phyloP scores from a whole-genome alignment of 2,113 vertebrate genomes.

The Anarhynchus alexandrinus region DNA sequence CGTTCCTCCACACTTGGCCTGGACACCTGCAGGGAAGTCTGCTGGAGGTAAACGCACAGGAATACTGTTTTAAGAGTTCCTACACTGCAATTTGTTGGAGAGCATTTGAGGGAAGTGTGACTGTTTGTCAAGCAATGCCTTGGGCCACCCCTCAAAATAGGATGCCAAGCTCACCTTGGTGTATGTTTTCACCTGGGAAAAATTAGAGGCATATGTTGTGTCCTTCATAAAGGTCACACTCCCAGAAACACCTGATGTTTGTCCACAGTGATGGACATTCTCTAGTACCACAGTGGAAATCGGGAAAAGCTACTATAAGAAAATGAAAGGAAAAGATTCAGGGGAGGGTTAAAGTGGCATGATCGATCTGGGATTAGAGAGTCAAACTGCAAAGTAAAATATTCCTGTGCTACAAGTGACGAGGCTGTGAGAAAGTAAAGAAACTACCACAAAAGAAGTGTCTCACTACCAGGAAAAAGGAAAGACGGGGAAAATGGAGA shows the following conservation, averaged over 20 bases:
- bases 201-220: background rate
- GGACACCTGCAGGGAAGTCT: background rate
- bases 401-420: background rate
- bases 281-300: background rate
- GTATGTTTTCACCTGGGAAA: background rate
- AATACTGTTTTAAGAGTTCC: background rate
- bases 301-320: background rate
- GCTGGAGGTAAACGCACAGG: background rate
- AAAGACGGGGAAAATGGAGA: background rate
- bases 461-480: background rate
- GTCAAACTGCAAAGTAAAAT: background rate
- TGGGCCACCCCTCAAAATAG: background rate
- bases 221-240: background rate
- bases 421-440: background rate
- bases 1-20: background rate
- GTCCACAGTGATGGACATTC: background rate
- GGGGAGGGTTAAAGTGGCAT: background rate
- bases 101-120: background rate
- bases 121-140: background rate
- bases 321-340: background rate
- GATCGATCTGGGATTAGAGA: background rate
- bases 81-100: background rate
- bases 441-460: background rate
- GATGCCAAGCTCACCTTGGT: background rate
- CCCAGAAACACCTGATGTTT: background rate